A percentile compares a stretch with the other conserved stretches of the same genome.
Conservation (phyloP, 2,113 vertebrate species). For the Oreotrochilus melanogaster region DNA sequence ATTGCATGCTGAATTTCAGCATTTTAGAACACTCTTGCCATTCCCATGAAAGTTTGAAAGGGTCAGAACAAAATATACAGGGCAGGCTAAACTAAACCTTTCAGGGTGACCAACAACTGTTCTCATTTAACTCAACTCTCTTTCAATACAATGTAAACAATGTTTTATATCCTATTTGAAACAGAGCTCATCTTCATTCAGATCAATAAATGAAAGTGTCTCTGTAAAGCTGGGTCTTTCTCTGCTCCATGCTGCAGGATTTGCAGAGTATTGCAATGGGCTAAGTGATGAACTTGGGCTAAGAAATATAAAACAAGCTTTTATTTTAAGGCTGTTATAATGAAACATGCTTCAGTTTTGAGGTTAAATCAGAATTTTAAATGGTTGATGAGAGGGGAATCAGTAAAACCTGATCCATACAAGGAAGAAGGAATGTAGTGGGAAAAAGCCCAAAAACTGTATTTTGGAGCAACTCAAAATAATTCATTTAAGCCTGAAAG, state of each 20-base stretch:
- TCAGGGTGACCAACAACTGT: background rate
- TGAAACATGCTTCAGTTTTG: background rate
- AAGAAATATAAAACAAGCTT: background rate
- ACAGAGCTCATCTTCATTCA: background rate
- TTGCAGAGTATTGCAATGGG: background rate
- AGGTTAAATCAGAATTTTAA: background rate
- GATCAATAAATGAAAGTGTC: background rate
- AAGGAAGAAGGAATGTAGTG: background rate
- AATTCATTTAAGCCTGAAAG: constrained; percentile 19
- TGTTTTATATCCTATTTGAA: background rate
- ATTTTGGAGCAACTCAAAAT: background rate
- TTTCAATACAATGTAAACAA: background rate
- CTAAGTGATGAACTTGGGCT: background rate
- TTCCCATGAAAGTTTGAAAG: background rate
- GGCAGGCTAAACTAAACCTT: background rate
- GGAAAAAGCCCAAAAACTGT: background rate
- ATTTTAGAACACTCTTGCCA: background rate
- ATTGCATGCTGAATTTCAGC: background rate
- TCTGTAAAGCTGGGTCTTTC: background rate
- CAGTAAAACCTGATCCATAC: background rate
- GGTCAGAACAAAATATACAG: background rate
- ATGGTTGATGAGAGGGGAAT: background rate
- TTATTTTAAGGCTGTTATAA: background rate
- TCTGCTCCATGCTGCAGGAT: background rate
- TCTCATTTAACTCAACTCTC: background rate